Percentiles rank a stretch among this genome's conserved stretches.
These are phyloP conservation scores for Nesospiza acunhae DNA, from an alignment of 2,113 vertebrate species.

Conservation along the genomic window DNA sequence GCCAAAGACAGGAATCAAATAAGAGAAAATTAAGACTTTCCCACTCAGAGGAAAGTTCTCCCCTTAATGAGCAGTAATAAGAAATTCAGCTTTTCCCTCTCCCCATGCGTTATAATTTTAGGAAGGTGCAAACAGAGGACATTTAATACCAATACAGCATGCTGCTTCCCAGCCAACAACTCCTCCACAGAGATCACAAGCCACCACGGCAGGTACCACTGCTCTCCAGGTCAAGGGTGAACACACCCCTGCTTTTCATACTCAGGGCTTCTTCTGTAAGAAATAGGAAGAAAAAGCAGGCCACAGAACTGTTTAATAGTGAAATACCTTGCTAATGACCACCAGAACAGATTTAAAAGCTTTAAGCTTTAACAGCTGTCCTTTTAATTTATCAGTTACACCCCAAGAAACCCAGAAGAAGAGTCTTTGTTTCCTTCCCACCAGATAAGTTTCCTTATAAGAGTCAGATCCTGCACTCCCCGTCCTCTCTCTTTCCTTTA, in stretches of 20 bases:
- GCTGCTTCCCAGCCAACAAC: neutral
- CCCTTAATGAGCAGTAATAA: neutral
- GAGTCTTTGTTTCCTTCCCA: neutral
- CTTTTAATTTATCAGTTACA: neutral
- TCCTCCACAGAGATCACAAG: neutral
- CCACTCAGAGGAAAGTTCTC: neutral
- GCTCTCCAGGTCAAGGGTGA: neutral
- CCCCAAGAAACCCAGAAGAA: neutral
- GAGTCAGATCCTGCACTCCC: neutral
- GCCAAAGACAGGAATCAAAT: neutral
- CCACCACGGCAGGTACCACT: too few relatives aligned
- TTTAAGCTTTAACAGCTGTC: neutral
- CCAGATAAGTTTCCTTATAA: neutral
- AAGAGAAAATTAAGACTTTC: neutral
- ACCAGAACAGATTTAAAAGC: neutral
- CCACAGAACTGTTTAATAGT: neutral
- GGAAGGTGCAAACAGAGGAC: neutral
- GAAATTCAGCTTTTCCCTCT: neutral
- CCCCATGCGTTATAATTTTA: rapidly evolving
- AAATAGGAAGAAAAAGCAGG: neutral
- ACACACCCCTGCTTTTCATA: neutral
- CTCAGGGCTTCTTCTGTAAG: neutral
- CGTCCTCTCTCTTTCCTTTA: neutral
- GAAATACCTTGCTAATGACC: neutral
- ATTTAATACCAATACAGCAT: neutral